Evolutionary conservation across 92 coral and sea anemone species (phyloP).

Genomic region (Umimayanthus kanabou): DNA sequence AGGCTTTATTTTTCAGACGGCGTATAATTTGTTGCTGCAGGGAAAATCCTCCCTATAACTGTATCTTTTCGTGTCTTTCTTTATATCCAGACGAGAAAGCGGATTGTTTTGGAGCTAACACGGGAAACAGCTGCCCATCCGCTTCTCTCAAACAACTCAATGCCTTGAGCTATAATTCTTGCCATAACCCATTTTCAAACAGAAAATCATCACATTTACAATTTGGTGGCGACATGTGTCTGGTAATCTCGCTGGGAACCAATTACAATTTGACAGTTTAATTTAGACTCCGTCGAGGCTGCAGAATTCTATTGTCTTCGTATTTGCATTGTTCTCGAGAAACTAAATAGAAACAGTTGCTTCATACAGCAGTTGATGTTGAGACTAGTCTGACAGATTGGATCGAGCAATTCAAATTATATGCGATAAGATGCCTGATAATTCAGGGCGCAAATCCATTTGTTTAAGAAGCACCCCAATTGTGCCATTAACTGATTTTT

Average conservation of each 20-base stretch:
- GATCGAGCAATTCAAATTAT: not conserved
- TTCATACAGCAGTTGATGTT: not conserved
- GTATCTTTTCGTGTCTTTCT: not conserved
- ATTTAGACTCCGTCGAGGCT: not conserved
- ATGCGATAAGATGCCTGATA: not conserved
- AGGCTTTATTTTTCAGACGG: not conserved
- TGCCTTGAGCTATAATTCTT: conserved; percentile 5
- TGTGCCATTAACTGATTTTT: not conserved
- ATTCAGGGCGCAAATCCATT: not conserved
- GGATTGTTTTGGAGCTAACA: not conserved
- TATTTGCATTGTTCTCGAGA: not conserved
- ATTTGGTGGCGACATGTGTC: conserved; percentile 41
- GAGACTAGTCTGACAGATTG: not conserved
- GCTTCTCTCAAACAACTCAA: not conserved
- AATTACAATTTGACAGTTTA: not conserved
- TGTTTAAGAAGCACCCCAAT: not conserved
- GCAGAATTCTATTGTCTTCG: conserved; percentile 21
- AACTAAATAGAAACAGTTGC: not conserved
- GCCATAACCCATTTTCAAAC: not conserved
- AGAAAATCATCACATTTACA: conserved; percentile 10
- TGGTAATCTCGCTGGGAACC: conserved; percentile 17
- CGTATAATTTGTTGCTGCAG: not conserved
- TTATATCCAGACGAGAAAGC: conserved; percentile 25
- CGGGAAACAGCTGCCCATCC: not conserved
- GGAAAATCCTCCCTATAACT: not conserved